Evolutionary conservation across 2,888 invertebrate genomes (phyloP).

Genomic region (Oxycera nigricornis): DNA sequence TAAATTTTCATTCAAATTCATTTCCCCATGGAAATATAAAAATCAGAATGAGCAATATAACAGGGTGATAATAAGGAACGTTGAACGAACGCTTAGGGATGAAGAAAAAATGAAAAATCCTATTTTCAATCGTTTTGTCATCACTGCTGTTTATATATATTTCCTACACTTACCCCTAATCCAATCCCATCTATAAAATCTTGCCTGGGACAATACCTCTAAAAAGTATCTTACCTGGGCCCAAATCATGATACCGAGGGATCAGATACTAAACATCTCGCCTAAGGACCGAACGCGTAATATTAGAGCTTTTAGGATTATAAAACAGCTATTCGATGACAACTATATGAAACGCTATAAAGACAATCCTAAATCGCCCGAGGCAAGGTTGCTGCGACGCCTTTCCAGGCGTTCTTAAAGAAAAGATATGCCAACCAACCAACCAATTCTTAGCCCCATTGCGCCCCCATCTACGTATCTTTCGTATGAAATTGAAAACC

Average conservation of each 20-base stretch:
- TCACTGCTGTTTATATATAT: constrained; percentile 32
- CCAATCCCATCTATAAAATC: not conserved
- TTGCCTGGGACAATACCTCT: not conserved
- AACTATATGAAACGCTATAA: constrained; percentile 34
- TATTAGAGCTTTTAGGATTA: constrained; percentile 29
- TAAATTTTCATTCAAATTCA: too few relatives aligned
- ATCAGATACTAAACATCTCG: not conserved
- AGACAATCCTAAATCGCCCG: constrained; percentile 37
- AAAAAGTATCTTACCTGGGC: not conserved
- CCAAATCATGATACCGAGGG: constrained; percentile 11
- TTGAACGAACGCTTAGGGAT: not conserved
- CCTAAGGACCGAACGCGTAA: constrained; percentile 14
- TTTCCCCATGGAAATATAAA: too few relatives aligned
- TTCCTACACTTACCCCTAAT: not conserved
- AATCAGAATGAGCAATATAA: constrained; percentile 20
- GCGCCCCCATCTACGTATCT: not conserved
- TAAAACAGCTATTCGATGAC: constrained; percentile 28
- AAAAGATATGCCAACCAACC: too few relatives aligned
- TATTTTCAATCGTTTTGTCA: constrained; percentile 34
- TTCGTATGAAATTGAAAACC: constrained; percentile 23
- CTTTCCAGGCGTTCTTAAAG: not conserved
- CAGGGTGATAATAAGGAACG: constrained; percentile 28
- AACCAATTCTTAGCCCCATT: too few relatives aligned
- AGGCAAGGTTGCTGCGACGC: constrained; percentile 3
- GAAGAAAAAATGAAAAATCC: constrained; percentile 14